Base-by-base conservation (phyloP, 2,113 vertebrate genomes). In the Lates calcarifer region DNA sequence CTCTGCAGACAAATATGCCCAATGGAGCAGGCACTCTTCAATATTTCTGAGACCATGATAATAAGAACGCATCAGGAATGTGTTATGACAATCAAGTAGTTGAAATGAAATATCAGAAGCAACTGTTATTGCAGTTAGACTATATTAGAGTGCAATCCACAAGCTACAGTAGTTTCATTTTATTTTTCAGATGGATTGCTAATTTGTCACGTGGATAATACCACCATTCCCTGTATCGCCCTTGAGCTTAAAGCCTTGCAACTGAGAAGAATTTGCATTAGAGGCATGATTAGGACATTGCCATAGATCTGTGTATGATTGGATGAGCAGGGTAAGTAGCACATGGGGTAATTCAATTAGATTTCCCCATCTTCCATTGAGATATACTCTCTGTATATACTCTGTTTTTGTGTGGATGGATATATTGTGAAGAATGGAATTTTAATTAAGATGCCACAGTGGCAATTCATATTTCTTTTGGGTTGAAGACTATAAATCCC, bases 341-440 rank as follows among this genome's bases (percentile, higher is more conserved):
- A 67, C 8, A 28, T 1, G 60, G 29, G 9, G 28, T 75, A 10
- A 67, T 78, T 83, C 51, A 66, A 75, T 69, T 82, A 64, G 13
- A 33, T 45, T 76, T 28, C 41, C 64, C 26, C 37, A 72, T 80
- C 61, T 29, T 74, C 22, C 75, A 20, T 67, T 17, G 37, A 67
- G 20, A 65, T 61, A n/a, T 5, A 39, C 17, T 53, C 24, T 64
- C 37, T 47, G 43, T 61, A n/a, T 5, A 39, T 13, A 45, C 24
- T 64, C 37, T 47, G 43, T 64, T 66, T 74, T 56, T 64, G 3
- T 57, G 24, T 31, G 10, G 39, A 24, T 51, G 55, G 47, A 41
- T 28, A 28, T 61, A 63, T 3, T 51, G 39, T 61, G 41, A 84
- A 53, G 55, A 84, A 31, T n/a, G 22, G 17, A 64, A 77, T 80